These are phyloP conservation scores for Brachionus rubens DNA, from an alignment of 1,140 invertebrate species.

Conservation along the genomic window DNA sequence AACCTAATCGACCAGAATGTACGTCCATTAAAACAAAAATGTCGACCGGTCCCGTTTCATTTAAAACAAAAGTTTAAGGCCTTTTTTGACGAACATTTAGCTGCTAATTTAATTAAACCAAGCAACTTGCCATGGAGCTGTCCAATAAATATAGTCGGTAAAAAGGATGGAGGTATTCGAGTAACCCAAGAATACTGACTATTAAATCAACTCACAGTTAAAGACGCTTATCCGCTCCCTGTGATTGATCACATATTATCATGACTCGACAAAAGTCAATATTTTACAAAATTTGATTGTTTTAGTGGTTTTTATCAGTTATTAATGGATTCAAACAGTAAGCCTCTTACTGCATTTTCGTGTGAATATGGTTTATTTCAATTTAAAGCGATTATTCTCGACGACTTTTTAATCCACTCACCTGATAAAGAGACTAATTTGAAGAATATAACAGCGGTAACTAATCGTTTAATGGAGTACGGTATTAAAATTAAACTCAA, in stretches of 20 bases:
- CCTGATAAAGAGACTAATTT: neutral
- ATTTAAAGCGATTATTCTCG: constrained; percentile 48
- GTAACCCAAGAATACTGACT: neutral
- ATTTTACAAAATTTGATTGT: neutral
- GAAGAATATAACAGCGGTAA: neutral
- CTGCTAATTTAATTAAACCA: constrained; percentile 32
- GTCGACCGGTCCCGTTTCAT: too few species aligned
- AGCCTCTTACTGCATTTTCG: neutral
- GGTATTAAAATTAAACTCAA: constrained; percentile 58
- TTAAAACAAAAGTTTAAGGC: too few species aligned
- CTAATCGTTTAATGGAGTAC: constrained; percentile 42
- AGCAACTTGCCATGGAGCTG: neutral
- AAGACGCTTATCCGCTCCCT: constrained; percentile 3
- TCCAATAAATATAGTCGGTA: neutral
- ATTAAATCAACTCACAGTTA: neutral
- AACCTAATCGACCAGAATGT: neutral
- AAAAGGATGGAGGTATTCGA: neutral
- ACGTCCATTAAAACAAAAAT: too few species aligned
- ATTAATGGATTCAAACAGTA: neutral
- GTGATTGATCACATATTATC: neutral
- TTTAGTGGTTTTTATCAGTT: neutral
- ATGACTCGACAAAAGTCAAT: neutral
- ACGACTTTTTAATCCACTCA: neutral
- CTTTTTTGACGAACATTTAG: neutral
- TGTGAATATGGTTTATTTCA: constrained; percentile 48